These are phyloP conservation scores for Cygnus buccinator DNA, from an alignment of 2,113 vertebrate genomes.

Conservation along the genomic window DNA sequence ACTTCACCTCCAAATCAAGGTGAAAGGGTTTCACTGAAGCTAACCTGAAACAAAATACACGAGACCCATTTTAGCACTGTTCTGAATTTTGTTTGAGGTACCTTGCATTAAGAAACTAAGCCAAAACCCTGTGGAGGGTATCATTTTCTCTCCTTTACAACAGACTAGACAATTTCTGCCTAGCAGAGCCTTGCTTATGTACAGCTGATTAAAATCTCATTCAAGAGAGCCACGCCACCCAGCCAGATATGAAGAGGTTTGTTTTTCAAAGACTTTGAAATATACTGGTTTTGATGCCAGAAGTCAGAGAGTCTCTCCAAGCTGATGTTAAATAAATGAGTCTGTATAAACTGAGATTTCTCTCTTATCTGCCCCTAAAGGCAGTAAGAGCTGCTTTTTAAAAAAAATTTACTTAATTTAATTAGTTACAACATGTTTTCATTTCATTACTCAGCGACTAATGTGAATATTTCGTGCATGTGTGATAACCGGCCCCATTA, in stretches of 20 bases:
- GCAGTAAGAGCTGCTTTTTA: neutral
- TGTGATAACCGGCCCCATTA: neutral
- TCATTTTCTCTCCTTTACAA: neutral
- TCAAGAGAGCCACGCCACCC: conserved; percentile 57
- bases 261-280: conserved; percentile 35
- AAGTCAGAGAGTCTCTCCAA: neutral
- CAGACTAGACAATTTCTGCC: conserved; percentile 35
- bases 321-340: conserved; percentile 11
- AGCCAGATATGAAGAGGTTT: conserved; percentile 47
- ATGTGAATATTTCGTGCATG: neutral
- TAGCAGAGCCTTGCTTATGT: conserved; percentile 6
- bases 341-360: conserved; percentile 34
- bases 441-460: conserved; percentile 21
- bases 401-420: conserved; percentile 28
- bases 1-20: conserved; percentile 1
- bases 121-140: neutral
- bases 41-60: conserved; percentile 3
- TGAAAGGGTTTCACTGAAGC: neutral
- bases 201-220: conserved; percentile 27
- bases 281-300: neutral
- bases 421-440: conserved; percentile 47
- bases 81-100: neutral
- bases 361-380: conserved; percentile 19
- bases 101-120: neutral
- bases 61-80: neutral